Evolutionary conservation across 1,140 invertebrate species (phyloP), one percentile per base, ranked within the genome.

Genomic region (Neuroterus valhalla): DNA sequence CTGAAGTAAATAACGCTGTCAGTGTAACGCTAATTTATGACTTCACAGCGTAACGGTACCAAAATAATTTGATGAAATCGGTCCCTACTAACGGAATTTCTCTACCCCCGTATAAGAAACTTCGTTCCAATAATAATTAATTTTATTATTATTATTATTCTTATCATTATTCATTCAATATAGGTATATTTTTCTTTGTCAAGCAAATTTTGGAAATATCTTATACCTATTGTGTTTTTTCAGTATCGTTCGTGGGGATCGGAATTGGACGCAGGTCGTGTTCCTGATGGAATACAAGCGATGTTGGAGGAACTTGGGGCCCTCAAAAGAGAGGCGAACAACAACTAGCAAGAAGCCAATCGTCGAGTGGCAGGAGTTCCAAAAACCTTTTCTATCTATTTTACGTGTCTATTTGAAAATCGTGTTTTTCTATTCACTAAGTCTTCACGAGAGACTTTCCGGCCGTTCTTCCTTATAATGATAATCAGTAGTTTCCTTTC

Each of bases 221-320:
- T 31, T 2, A 62, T 5, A 8, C n/a, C 45, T n/a, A 8, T 21
- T 66, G 2, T 71, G 72, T 72, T 69, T 78, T 93, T 94, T 67
- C 90, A 96, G 95, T 96, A 95, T 89, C 94, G 94, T 84, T 91
- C 93, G 86, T 96, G 95, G 95, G 94, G 93, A 68, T 91, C 92
- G 79, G 95, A 96, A 77, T 85, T 97, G 68, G 95, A 96, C 81
- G 94, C 95, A 83, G 95, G 95, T 44, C 91, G 91, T 74, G 90
- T 95, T 76, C 95, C 96, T 14, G 95, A 96, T 77, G 94, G 94
- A 44, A 90, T 96, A 68, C 92, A 96, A 77, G 91, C 92, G 44
- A 89, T 96, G 79, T 89, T 96, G 23, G 94, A 96, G 81, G 95
- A 96, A 78, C 85, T 93, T 75, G 93, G 92, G 43, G 84, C 91